These are phyloP conservation scores for Diarsia rubi DNA, from an alignment of 2,888 invertebrate species.

Conservation along the genomic window DNA sequence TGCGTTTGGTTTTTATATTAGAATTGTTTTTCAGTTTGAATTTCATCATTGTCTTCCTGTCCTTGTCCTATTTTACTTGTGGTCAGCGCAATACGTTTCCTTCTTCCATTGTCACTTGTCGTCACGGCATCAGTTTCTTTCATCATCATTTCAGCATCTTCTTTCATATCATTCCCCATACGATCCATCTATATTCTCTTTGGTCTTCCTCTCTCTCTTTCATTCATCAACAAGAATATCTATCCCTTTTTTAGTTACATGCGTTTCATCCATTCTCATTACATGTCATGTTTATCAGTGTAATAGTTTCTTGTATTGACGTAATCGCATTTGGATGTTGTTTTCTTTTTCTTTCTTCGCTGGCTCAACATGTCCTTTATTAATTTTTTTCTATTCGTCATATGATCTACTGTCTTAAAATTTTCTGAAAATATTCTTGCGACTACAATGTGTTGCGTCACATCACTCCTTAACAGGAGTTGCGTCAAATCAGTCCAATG, in stretches of 20 bases:
- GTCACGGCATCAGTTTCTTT: no score
- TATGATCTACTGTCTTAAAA: neutral
- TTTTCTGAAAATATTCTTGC: neutral
- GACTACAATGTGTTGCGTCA: neutral
- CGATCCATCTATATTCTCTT: no score
- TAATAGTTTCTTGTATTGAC: neutral
- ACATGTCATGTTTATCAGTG: neutral
- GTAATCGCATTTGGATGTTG: neutral
- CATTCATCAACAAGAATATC: no score
- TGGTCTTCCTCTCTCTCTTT: no score
- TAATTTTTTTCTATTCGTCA: neutral
- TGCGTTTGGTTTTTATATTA: neutral
- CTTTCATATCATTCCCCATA: no score
- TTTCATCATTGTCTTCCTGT: neutral
- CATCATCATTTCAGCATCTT: no score
- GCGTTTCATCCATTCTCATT: no score
- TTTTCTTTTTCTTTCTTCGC: neutral
- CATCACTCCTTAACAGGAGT: neutral
- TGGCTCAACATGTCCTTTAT: neutral
- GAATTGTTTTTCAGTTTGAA: slow-evolving; percentile 14
- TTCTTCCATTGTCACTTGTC: no score
- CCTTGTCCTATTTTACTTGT: no score
- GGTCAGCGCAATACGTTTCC: no score
- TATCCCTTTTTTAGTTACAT: no score
- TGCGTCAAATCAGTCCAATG: slow-evolving; percentile 14